phyloP scores from a whole-genome alignment of 2,797 vertebrate species.

The Gallinago stenura region DNA sequence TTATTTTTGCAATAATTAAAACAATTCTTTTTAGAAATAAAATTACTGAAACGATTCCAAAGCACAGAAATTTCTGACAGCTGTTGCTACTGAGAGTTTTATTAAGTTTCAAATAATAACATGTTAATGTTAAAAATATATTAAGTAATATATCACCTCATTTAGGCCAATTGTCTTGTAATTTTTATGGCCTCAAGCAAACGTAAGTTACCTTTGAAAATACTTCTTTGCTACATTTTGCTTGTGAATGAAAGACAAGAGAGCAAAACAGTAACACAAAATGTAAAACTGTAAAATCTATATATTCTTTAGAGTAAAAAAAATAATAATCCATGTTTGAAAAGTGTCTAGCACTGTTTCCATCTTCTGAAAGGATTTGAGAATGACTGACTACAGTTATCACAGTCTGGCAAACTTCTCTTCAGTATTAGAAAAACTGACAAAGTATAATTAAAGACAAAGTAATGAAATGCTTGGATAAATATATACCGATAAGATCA shows the following conservation, averaged over 20 bases:
- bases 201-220: neutral
- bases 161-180: neutral
- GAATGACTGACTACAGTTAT: neutral
- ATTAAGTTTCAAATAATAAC: neutral
- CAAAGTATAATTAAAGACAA: constrained; percentile 1
- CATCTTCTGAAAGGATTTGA: neutral
- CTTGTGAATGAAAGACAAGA: neutral
- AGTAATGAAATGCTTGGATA: neutral
- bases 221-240: neutral
- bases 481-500: constrained; percentile 11
- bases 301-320: neutral
- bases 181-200: neutral
- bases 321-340: neutral
- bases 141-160: neutral
- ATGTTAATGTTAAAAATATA: neutral
- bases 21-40: neutral
- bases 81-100: neutral
- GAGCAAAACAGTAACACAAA: neutral
- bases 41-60: neutral
- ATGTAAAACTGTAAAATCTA: neutral
- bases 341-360: neutral
- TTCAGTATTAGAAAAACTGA: neutral
- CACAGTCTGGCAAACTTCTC: neutral
- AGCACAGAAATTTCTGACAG: neutral
- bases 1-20: neutral